phyloP scores from a whole-genome alignment of 2,797 vertebrate genomes.

The Channallabes apus region DNA sequence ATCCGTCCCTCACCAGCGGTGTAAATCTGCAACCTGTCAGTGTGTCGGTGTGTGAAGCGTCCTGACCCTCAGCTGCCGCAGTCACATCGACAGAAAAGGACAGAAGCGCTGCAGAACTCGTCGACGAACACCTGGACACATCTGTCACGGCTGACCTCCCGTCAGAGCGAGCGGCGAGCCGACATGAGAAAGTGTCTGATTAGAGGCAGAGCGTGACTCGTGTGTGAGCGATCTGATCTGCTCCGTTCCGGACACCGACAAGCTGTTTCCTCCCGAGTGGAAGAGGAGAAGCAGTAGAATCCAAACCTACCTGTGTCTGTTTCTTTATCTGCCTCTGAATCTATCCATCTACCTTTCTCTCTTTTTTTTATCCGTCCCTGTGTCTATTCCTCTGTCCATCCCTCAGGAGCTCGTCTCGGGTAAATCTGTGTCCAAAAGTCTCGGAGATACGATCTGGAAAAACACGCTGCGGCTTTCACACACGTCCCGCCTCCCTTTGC shows the following conservation, averaged over 20 bases:
- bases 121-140: slow-evolving; percentile 24
- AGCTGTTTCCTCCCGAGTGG: neutral
- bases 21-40: slow-evolving; percentile 21
- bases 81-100: neutral
- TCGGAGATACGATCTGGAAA: slow-evolving; percentile 46
- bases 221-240: neutral
- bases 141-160: slow-evolving; percentile 20
- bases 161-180: neutral
- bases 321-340: slow-evolving; percentile 38
- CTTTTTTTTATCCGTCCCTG: neutral
- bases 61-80: slow-evolving; percentile 22
- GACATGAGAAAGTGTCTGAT: neutral
- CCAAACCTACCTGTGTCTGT: neutral
- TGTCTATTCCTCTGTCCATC: neutral
- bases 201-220: slow-evolving; percentile 4
- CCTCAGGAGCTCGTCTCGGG: neutral
- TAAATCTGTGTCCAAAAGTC: slow-evolving; percentile 57
- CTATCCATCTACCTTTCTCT: slow-evolving; percentile 21
- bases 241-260: neutral
- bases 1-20: neutral
- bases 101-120: slow-evolving; percentile 12
- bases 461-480: slow-evolving; percentile 30
- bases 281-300: slow-evolving; percentile 14
- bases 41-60: neutral
- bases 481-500: slow-evolving; percentile 32